Conservation (phyloP, 2,888 invertebrate species). For the Himalopsyche anomala region DNA sequence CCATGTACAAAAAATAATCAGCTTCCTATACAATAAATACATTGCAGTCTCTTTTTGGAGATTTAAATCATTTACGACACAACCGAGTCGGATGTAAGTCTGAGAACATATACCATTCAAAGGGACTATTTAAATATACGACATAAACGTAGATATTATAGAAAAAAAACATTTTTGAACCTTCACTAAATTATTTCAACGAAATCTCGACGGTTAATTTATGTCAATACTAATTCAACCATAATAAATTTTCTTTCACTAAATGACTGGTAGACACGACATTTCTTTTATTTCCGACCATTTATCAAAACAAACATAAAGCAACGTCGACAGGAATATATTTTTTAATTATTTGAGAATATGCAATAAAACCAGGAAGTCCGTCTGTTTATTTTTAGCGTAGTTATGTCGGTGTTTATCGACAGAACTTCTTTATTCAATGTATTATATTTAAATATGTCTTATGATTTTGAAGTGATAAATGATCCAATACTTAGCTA, state of each 20-base stretch:
- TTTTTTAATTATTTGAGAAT: background rate
- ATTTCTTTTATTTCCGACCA: constrained; percentile 29
- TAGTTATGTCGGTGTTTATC: no score
- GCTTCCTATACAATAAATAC: no score
- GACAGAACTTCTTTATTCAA: no score
- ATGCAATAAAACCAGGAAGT: background rate
- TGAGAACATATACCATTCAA: no score
- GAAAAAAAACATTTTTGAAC: background rate
- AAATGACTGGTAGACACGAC: constrained; percentile 60
- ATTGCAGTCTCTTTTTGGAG: no score
- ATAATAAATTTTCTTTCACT: constrained; percentile 61
- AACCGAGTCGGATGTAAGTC: no score
- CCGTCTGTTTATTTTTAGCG: background rate
- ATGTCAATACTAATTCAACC: constrained; percentile 58
- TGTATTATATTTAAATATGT: no score
- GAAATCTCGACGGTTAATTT: constrained; percentile 21
- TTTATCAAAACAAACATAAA: constrained; percentile 22
- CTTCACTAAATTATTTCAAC: background rate
- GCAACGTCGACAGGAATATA: background rate
- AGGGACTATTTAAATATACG: no score
- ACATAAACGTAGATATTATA: background rate
- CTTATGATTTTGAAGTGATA: no score
- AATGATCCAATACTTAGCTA: no score
- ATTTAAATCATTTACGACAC: no score
- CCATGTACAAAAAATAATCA: no score